These are phyloP conservation scores for Lasiurus cinereus DNA, from an alignment of 2,113 vertebrate genomes.

Conservation along the genomic window DNA sequence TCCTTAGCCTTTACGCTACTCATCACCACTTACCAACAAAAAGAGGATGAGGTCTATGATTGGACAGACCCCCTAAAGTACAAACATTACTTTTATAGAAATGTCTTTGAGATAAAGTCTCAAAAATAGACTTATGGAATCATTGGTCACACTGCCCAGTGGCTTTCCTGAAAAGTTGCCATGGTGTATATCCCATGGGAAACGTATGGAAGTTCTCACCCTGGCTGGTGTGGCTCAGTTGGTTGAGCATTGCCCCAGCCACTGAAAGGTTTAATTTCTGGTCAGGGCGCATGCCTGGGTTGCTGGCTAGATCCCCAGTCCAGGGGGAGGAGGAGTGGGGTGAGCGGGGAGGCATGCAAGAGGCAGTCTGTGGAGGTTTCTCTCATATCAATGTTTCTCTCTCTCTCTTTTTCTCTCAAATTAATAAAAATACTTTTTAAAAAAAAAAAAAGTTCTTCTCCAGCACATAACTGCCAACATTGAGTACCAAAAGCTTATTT, in stretches of 20 bases:
- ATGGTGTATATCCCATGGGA: neutral
- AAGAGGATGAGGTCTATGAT: neutral
- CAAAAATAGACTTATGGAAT: neutral
- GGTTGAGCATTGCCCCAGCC: no score
- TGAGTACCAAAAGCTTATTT: neutral
- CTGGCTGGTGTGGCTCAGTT: no score
- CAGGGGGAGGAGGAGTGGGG: no score
- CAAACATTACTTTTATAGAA: neutral
- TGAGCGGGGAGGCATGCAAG: no score
- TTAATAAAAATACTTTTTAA: no score
- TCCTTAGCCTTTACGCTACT: neutral
- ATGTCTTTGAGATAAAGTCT: neutral
- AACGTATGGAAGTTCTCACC: neutral
- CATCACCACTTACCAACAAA: neutral
- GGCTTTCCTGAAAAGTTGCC: neutral
- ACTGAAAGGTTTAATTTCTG: no score
- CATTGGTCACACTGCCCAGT: neutral
- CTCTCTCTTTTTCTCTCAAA: no score
- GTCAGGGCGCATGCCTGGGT: no score
- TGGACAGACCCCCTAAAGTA: neutral
- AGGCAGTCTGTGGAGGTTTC: no score
- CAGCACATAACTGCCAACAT: neutral
- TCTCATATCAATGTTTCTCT: no score
- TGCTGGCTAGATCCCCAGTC: no score
- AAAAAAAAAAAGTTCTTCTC: neutral